These are phyloP conservation scores for Drosophila nigritarsus DNA, from an alignment of 2,888 invertebrate genomes.

Conservation along the genomic window DNA sequence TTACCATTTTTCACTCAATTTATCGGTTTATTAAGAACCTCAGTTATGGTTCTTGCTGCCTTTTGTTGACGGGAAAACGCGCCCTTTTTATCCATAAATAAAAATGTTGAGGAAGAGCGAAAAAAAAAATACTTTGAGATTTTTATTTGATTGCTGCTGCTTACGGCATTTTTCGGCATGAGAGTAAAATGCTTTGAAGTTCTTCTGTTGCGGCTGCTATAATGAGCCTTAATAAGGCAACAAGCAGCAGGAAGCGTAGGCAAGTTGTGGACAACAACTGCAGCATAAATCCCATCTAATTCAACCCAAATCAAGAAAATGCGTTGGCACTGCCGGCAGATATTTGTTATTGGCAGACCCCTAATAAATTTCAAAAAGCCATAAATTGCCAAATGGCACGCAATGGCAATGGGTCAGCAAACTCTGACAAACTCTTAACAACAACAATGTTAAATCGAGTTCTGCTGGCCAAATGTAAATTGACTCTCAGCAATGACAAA, in stretches of 20 bases:
- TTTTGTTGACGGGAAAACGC: constrained; percentile 51
- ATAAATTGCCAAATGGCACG: constrained; percentile 69
- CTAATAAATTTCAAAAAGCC: constrained; percentile 71
- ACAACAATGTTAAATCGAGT: constrained; percentile 51
- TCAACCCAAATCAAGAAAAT: constrained; percentile 69
- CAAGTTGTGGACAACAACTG: constrained; percentile 43
- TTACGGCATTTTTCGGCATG: constrained; percentile 13
- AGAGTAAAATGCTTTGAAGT: constrained; percentile 54
- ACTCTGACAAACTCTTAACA: constrained; percentile 35
- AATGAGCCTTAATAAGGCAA: constrained; percentile 66
- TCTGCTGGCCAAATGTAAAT: constrained; percentile 62
- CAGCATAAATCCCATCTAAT: constrained; percentile 69
- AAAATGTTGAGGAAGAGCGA: neutral
- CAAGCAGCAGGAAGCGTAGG: constrained; percentile 1
- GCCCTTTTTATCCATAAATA: constrained; percentile 29
- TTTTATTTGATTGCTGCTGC: constrained; percentile 65
- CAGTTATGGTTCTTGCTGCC: constrained; percentile 45
- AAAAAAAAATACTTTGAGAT: constrained; percentile 36
- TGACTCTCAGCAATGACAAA: constrained; percentile 62
- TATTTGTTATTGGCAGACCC: constrained; percentile 58
- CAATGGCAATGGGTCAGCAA: constrained; percentile 52
- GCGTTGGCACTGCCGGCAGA: constrained; percentile 48
- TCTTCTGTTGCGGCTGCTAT: constrained; percentile 37
- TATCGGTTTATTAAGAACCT: constrained; percentile 73
- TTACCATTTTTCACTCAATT: constrained; percentile 77